Evolutionary conservation across 1,140 invertebrate species (phyloP).

Genomic region (Acromyrmex charruanus): DNA sequence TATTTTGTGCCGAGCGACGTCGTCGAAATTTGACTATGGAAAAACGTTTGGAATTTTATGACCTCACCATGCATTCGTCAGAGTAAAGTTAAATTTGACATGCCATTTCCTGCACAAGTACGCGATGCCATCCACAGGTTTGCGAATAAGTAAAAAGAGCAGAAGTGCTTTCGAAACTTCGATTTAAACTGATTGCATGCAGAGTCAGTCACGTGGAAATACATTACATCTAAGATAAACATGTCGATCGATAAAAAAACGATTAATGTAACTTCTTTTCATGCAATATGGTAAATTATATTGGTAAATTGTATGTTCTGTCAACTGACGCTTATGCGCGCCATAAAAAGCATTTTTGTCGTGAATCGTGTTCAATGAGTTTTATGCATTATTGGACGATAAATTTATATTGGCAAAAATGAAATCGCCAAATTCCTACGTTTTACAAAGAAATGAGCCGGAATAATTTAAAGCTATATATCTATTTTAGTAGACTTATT

Average conservation of each 20-base stretch:
- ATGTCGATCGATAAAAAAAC: neutral
- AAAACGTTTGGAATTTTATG: neutral
- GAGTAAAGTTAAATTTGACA: neutral
- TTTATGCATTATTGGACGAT: constrained; percentile 9
- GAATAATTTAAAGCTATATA: neutral
- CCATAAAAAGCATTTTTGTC: neutral
- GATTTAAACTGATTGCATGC: neutral
- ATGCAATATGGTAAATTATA: constrained; percentile 9
- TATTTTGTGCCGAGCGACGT: constrained; percentile 48
- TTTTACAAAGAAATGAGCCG: neutral
- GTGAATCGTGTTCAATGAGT: neutral
- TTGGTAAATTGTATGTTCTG: neutral
- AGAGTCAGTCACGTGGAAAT: neutral
- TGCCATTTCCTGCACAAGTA: neutral
- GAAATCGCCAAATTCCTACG: neutral
- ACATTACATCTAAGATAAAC: neutral
- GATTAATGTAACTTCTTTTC: neutral
- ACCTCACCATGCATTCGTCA: neutral
- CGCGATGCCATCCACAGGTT: neutral
- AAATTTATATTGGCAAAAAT: neutral
- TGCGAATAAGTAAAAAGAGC: constrained; percentile 3
- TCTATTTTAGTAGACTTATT: neutral
- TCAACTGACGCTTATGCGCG: neutral
- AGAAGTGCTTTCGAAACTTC: neutral
- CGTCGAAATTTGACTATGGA: neutral